Evolutionary conservation across 2,888 invertebrate species (phyloP), one percentile per base, ranked within the genome.

Genomic region (Caenorhabditis sinica): DNA sequence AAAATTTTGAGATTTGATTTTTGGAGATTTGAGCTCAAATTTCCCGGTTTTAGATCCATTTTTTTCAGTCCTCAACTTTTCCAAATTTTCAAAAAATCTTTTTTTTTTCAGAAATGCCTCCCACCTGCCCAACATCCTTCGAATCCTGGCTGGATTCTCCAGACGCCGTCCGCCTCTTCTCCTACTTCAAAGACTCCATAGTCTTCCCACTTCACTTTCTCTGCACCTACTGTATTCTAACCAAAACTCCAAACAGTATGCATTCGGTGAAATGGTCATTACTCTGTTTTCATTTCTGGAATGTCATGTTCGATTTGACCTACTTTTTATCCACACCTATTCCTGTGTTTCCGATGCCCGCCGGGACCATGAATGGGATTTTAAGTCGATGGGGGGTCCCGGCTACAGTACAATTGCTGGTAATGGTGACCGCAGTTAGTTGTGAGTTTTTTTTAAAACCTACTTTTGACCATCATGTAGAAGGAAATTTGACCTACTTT

Each of bases 221-320:
- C n/a, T 51, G 49, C 15, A 51, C 66, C 23, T 68, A 51, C 33
- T 68, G 66, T 51, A 68, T 68, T n/a, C 25, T 68, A 9, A 68
- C 25, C 25, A 49, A 25, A 33, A 68, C 66, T 4, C 66, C 66
- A n/a, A 30, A 30, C 13, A 68, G 51, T 30, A 68, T 68, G 66
- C 30, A 49, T 9, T 68, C 66, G 6, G 51, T 51, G 15, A 68
- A 68, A 20, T 51, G 15, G 49, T 45, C 66, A 1, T 11, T 68
- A 6, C 33, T 68, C 5, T 45, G 45, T 51, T 51, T 68, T 11
- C 66, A 68, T 13, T 51, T 68, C 51, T 68, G 66, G 66, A 68
- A 68, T 51, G 51, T 20, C 9, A 11, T 68, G n/a, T 49, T 68
- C 25, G 66, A 68, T 51, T 51, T 33, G n/a, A 28, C 45, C 30